Base-by-base conservation (phyloP, 2,888 invertebrate species). In the Eretmocerus hayati region DNA sequence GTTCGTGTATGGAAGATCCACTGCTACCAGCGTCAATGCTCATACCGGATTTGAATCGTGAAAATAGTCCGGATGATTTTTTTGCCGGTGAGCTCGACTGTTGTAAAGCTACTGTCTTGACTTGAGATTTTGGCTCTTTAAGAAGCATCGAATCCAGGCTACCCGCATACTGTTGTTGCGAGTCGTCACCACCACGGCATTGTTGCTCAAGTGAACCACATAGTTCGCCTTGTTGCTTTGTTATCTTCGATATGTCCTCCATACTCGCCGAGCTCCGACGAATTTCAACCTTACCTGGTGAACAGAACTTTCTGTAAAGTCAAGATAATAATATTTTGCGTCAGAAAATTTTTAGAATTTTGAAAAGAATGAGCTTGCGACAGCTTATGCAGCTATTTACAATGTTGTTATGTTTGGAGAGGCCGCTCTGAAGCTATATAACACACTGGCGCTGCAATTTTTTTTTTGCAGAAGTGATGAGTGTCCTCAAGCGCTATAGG, bases 241-340 rank as follows among this genome's bases (percentile, higher is more conserved):
- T 62, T 42, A 71, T 71, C 54, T 70, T 67, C 38, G 71, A 68
- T 43, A 71, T 71, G 44, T 71, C 70, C 46, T 71, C 71, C 71
- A 71, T 71, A 42, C 70, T 71, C 3, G 70, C 70, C 4, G 70
- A 70, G 46, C 71, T 71, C 20, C 70, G 58, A 33, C 71, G 57
- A 16, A 71, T 71, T 52, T 69, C 70, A 5, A 70, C 58, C 47
- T 68, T 69, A 2, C 62, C 64, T 30, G 54, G 39, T 35, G 19
- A 42, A 52, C 44, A 46, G 19, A 46, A 39, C 30, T 11, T 26
- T 11, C 8, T 26, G 26, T 26, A 9, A 26, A n/a, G n/a, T n/a
- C n/a, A n/a, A n/a, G n/a, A n/a, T n/a, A n/a, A n/a, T n/a, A n/a
- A n/a, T n/a, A n/a, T n/a, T n/a, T n/a, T n/a, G n/a, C n/a, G n/a